Evolutionary conservation across 2,797 vertebrate genomes (phyloP).

Genomic region (Sebastes trivittatus): DNA sequence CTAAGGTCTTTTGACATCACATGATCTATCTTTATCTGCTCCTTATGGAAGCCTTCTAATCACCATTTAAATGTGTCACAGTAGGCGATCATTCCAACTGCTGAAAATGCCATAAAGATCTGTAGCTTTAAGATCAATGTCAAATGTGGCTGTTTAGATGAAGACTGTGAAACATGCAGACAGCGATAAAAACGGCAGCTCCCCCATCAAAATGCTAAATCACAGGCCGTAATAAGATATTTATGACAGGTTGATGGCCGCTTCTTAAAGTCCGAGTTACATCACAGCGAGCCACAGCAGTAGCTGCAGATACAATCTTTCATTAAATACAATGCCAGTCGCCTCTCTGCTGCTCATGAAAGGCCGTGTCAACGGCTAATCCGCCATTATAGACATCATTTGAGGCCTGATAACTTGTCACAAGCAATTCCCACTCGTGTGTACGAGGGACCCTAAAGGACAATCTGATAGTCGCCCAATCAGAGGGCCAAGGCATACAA

Average conservation of each 20-base stretch:
- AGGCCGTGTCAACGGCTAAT: conserved; percentile 73
- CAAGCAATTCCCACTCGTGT: conserved; percentile 62
- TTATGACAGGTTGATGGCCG: conserved; percentile 55
- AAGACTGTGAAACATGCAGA: conserved; percentile 36
- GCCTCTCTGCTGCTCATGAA: conserved; percentile 53
- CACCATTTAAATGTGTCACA: conserved; percentile 20
- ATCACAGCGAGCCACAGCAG: conserved; percentile 28
- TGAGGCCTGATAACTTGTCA: conserved; percentile 76
- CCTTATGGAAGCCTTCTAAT: not conserved
- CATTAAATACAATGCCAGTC: conserved; percentile 72
- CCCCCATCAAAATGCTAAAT: conserved; percentile 56
- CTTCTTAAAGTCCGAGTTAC: conserved; percentile 51
- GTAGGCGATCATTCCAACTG: not conserved
- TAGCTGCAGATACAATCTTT: conserved; percentile 72
- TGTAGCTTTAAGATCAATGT: conserved; percentile 31
- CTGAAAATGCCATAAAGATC: conserved; percentile 1
- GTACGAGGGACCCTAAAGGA: conserved; percentile 70
- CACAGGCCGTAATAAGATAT: conserved; percentile 43
- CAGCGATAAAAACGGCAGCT: conserved; percentile 22
- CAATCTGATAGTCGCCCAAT: conserved; percentile 66
- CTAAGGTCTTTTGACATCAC: not conserved
- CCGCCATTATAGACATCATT: conserved; percentile 73
- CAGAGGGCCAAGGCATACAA: conserved; percentile 40
- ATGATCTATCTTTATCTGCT: not conserved
- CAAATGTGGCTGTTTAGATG: conserved; percentile 18